Conservation (phyloP, 2,888 invertebrate species). For the Acleris cristana region DNA sequence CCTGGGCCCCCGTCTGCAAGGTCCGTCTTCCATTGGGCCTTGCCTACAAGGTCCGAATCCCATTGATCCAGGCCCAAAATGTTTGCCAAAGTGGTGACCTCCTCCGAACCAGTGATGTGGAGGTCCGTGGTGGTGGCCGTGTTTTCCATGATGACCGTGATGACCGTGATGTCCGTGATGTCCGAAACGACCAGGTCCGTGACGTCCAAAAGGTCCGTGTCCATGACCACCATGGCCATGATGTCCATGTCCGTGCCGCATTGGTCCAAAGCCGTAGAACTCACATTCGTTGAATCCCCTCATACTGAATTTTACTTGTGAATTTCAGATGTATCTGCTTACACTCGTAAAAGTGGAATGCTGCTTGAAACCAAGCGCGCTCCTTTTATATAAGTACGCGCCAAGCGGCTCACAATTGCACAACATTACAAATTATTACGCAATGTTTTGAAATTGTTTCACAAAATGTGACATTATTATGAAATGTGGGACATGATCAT, state of each 20-base stretch:
- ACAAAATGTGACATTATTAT: slow-evolving; percentile 5
- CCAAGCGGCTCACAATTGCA: not conserved
- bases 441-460: slow-evolving; percentile 16
- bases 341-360: slow-evolving; percentile 1
- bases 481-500: not conserved
- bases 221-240: slow-evolving; percentile 12
- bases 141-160: slow-evolving; percentile 10
- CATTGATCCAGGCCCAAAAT: slow-evolving; percentile 4
- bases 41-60: not conserved
- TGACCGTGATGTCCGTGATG: slow-evolving; percentile 14
- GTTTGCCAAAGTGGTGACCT: slow-evolving; percentile 7
- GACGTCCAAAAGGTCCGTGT: slow-evolving; percentile 4
- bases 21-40: slow-evolving; percentile 1
- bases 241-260: slow-evolving; percentile 16
- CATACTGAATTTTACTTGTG: slow-evolving; percentile 16
- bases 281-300: slow-evolving; percentile 23
- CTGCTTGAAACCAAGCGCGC: not conserved
- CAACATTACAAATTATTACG: slow-evolving; percentile 9
- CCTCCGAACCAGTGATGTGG: slow-evolving; percentile 11
- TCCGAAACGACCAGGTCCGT: slow-evolving; percentile 3
- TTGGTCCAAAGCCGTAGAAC: slow-evolving; percentile 19
- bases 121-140: slow-evolving; percentile 9
- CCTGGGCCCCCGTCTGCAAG: slow-evolving; percentile 8
- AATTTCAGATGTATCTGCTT: not conserved
- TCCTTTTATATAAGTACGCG: slow-evolving; percentile 4